phyloP scores from a whole-genome alignment of 2,888 invertebrate species.

The Morpho helenor region DNA sequence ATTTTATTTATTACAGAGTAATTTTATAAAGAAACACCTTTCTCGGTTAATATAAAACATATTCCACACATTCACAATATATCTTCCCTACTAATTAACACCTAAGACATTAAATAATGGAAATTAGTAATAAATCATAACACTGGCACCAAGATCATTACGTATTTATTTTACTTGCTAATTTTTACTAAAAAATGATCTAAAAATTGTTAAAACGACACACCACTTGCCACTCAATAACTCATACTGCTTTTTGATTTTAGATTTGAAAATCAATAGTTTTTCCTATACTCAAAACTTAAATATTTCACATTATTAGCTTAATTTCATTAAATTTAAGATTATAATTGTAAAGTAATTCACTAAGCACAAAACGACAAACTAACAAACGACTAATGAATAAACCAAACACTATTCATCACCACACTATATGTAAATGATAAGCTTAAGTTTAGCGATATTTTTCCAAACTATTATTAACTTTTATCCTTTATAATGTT shows the following conservation, averaged over 20 bases:
- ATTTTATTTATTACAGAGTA: constrained; percentile 4
- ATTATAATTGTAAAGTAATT: not conserved
- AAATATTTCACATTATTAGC: too few relatives aligned
- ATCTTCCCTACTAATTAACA: not conserved
- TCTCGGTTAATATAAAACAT: not conserved
- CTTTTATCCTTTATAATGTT: not conserved
- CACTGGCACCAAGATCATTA: too few relatives aligned
- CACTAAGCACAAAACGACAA: constrained; percentile 2
- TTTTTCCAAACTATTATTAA: not conserved
- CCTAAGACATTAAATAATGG: too few relatives aligned
- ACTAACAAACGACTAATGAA: constrained; percentile 5
- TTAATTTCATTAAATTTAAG: too few relatives aligned
- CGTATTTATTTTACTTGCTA: too few relatives aligned
- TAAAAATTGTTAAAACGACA: too few relatives aligned
- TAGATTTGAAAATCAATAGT: too few relatives aligned
- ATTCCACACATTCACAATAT: constrained; percentile 1
- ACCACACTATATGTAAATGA: constrained; percentile 5
- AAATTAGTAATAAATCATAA: too few relatives aligned
- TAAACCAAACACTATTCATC: constrained; percentile 9
- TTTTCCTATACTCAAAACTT: too few relatives aligned
- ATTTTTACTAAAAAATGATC: too few relatives aligned
- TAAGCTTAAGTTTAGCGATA: constrained; percentile 3
- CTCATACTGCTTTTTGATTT: too few relatives aligned
- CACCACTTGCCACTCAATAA: too few relatives aligned
- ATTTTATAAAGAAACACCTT: not conserved